Evolutionary conservation across 2,113 vertebrate species (phyloP), one percentile per base, ranked within the genome.

Genomic region (Anguilla rostrata): DNA sequence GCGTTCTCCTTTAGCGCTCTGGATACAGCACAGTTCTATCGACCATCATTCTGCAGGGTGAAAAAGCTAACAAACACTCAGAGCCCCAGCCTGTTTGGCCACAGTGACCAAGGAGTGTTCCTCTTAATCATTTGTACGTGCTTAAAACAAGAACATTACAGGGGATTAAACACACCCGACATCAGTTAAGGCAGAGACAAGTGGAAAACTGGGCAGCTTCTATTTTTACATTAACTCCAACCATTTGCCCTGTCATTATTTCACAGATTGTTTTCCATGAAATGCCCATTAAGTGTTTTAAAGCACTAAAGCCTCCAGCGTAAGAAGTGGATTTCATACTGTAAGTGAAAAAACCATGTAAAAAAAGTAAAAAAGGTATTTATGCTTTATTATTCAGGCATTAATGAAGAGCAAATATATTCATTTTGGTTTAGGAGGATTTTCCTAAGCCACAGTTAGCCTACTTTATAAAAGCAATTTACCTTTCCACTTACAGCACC

Each of bases 1-100:
- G 40, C 34, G 91, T 91, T 43, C 46, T 92, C 71, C 85, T 78
- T 79, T 93, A 94, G 80, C 80, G 91, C 93, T 95, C 94, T 83
- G 12, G 80, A 83, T 87, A 86, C 71, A 60, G 83, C 89, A 20
- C 66, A 39, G 29, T 15, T 43, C 46, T 41, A 40, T 43, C 16
- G 39, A 85, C 86, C 71, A 84, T 78, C 39, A n/a, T 57, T 39
- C 86, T 87, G 82, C 7, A 4, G 60, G 49, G 78, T 63, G 1
- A 15, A 83, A 40, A 63, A 41, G 60, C 12, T 29, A 7, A 5
- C 5, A 81, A 16, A 39, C 22, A 53, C 53, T 29, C 39, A 16
- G 34, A 12, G 15, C 39, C 63, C 83, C 41, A 60, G 66, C 11
- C 22, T 29, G 83, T n/a, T n/a, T 20, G 57, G 20, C 9, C 53